A percentile compares a stretch with the other conserved stretches of the same genome.
Conservation (phyloP, 2,888 invertebrate genomes). For the Orchesellides sinensis region DNA sequence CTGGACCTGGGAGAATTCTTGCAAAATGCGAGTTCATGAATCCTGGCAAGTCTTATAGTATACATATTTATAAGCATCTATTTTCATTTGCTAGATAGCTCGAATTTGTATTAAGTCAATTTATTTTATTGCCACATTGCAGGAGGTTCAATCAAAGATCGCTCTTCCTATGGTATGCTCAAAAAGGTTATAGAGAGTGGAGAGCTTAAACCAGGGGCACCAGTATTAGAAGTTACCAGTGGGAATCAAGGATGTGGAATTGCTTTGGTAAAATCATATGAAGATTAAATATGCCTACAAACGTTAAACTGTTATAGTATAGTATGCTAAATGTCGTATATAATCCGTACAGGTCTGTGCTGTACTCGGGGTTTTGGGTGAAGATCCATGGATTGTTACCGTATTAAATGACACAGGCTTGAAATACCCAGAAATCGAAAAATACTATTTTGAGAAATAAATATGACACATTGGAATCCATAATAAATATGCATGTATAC, state of each 20-base stretch:
- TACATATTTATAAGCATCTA: too few species aligned
- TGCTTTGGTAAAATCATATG: conserved; percentile 51
- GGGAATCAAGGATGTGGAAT: conserved; percentile 69
- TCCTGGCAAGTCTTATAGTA: conserved; percentile 44
- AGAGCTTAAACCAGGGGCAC: conserved; percentile 21
- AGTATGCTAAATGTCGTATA: neutral
- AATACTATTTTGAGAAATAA: conserved; percentile 54
- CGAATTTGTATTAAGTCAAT: too few species aligned
- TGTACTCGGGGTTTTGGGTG: conserved; percentile 50
- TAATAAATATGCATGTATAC: too few species aligned
- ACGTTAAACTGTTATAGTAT: too few species aligned
- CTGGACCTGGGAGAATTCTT: conserved; percentile 59
- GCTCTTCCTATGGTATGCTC: conserved; percentile 58
- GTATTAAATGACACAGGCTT: conserved; percentile 67
- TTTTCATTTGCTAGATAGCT: too few species aligned
- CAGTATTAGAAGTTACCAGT: conserved; percentile 61
- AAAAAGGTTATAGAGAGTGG: conserved; percentile 30
- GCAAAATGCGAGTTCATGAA: conserved; percentile 67
- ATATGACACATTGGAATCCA: neutral
- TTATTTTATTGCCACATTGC: neutral
- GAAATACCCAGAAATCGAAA: conserved; percentile 66
- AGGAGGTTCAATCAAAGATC: conserved; percentile 62
- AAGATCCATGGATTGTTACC: conserved; percentile 63
- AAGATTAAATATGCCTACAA: too few species aligned
- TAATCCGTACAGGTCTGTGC: conserved; percentile 28